Conservation (phyloP, 2,888 invertebrate genomes). For the Mimumesa dahlbomi region DNA sequence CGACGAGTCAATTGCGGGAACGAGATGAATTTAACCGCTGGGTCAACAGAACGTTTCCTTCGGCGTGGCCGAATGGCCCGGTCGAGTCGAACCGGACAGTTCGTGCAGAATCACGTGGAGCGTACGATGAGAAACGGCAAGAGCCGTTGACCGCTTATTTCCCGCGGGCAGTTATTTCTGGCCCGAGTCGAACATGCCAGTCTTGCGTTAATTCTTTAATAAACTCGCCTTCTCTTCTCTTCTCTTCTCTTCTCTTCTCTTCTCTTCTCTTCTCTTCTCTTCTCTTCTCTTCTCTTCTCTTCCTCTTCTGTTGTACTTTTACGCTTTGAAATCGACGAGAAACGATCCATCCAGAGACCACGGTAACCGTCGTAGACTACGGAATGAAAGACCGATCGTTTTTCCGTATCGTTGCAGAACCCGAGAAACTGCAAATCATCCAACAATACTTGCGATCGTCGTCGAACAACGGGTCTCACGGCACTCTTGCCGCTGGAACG, state of each 20-base stretch:
- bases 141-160: constrained; percentile 39
- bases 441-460: constrained; percentile 77
- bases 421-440: constrained; percentile 77
- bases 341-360: too few relatives aligned
- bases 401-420: constrained; percentile 68
- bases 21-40: constrained; percentile 52
- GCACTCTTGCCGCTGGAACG: constrained; percentile 5
- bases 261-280: neutral
- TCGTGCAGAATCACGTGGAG: constrained; percentile 5
- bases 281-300: too few relatives aligned
- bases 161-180: constrained; percentile 22
- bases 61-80: constrained; percentile 11
- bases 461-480: constrained; percentile 52
- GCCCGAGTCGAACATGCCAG: neutral
- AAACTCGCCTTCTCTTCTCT: neutral
- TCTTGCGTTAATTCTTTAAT: constrained; percentile 6
- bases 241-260: neutral
- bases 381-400: too few relatives aligned
- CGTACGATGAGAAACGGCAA: constrained; percentile 24
- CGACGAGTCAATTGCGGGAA: constrained; percentile 40
- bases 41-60: constrained; percentile 38
- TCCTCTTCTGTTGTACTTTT: too few relatives aligned
- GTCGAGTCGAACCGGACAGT: constrained; percentile 26
- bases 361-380: too few relatives aligned
- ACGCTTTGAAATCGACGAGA: too few relatives aligned